phyloP scores from a whole-genome alignment of 2,888 invertebrate genomes.

The Brachylomia viminalis region DNA sequence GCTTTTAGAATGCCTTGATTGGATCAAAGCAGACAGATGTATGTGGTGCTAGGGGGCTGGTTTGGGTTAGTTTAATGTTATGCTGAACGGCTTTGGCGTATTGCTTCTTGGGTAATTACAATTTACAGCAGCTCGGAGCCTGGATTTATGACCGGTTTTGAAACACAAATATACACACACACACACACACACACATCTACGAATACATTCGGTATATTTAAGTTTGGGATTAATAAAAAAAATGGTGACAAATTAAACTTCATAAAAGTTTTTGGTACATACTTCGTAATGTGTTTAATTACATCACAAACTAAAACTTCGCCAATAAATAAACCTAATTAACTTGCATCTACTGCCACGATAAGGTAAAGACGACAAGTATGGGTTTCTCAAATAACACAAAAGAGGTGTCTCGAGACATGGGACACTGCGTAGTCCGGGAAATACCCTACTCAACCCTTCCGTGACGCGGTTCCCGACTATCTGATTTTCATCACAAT shows the following conservation, averaged over 20 bases:
- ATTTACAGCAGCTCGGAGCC: not conserved
- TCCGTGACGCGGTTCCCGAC: slow-evolving; percentile 72
- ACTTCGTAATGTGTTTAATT: not conserved
- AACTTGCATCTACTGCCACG: slow-evolving; percentile 4
- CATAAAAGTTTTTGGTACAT: not conserved
- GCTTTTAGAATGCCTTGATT: slow-evolving; percentile 59
- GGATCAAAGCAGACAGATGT: slow-evolving; percentile 59
- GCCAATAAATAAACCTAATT: slow-evolving; percentile 9
- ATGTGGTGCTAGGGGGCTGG: slow-evolving; percentile 45
- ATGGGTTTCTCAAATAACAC: slow-evolving; percentile 65
- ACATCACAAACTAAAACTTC: not conserved
- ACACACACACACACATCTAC: not conserved
- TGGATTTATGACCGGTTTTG: not conserved
- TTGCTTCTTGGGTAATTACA: not conserved
- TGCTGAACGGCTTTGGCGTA: not conserved
- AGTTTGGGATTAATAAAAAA: not conserved
- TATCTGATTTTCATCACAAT: slow-evolving; percentile 73
- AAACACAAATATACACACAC: not conserved
- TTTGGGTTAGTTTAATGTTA: slow-evolving; percentile 17
- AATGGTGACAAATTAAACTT: not conserved
- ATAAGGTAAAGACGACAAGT: slow-evolving; percentile 24
- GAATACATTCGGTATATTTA: not conserved
- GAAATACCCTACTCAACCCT: slow-evolving; percentile 72
- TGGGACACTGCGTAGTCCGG: slow-evolving; percentile 56
- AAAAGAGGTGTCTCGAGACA: slow-evolving; percentile 65